Evolutionary conservation across 2,888 invertebrate species (phyloP).

Genomic region (Crocallis elinguaria): DNA sequence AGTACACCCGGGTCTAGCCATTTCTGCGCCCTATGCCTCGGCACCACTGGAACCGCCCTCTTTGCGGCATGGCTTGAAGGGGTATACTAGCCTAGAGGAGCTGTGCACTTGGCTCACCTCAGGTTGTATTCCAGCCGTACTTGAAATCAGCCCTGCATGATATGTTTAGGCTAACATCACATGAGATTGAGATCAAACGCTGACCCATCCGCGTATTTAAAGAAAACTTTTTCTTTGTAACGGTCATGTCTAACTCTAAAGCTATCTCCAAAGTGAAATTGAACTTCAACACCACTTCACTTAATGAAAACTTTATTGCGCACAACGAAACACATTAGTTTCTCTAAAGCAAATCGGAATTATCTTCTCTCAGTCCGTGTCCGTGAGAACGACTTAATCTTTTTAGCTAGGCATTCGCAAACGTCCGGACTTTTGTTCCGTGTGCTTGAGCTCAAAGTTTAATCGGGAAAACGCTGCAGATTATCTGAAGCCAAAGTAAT

Average conservation of each 20-base stretch:
- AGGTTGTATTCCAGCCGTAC: too few relatives aligned
- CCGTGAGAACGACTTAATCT: constrained; percentile 17
- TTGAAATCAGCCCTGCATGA: too few relatives aligned
- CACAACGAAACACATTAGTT: constrained; percentile 2
- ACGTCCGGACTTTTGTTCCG: constrained; percentile 28
- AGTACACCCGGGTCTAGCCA: too few relatives aligned
- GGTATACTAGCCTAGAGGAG: too few relatives aligned
- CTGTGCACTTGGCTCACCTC: too few relatives aligned
- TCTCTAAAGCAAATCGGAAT: constrained; percentile 1
- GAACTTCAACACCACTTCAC: constrained; percentile 1
- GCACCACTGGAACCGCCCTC: too few relatives aligned
- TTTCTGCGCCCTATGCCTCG: too few relatives aligned
- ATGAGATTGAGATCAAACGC: too few relatives aligned
- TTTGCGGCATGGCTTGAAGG: too few relatives aligned
- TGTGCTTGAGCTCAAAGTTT: constrained; percentile 23
- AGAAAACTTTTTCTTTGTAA: not conserved
- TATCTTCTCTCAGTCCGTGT: constrained; percentile 12
- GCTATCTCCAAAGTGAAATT: not conserved
- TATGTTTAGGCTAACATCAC: too few relatives aligned
- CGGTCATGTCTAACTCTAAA: not conserved
- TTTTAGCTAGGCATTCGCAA: constrained; percentile 21
- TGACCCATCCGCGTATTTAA: too few relatives aligned
- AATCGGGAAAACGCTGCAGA: constrained; percentile 27
- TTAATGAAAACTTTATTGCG: constrained; percentile 4
- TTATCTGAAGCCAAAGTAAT: constrained; percentile 22